Evolutionary conservation across 2,888 invertebrate species (phyloP), one percentile per base, ranked within the genome.

Genomic region (Melinaea menophilus): DNA sequence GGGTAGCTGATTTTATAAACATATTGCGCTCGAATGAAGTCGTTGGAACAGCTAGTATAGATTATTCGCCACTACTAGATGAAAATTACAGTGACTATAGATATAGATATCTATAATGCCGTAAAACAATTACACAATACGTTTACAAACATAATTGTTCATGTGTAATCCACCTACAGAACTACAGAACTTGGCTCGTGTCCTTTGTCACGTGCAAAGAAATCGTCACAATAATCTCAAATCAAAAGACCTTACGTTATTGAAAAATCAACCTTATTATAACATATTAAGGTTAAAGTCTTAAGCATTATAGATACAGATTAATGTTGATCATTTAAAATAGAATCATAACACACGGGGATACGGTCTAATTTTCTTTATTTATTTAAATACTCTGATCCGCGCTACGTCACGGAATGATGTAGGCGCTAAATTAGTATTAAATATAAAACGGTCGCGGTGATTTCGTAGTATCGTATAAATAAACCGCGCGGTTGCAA

Each of bases 371-470:
- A 31, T 51, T 51, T 51, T 7, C 4, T 51, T 51, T 51, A 51
- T 51, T 31, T 51, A 31, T 9, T 22, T 9, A 41, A 9, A 41
- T 41, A 41, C 41, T 11, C 9, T 11, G 31, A 51, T 51, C 7
- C 51, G 22, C 31, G 3, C 51, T 61, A 67, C 68, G 68, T 69
- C 69, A 66, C 59, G 41, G 33, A 55, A 65, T 70, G 71, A 70
- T 70, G 71, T 69, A 61, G 66, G 46, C 59, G 60, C 69, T 71
- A 71, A 66, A 64, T 66, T 58, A 9, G 70, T 54, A 57, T 55
- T 61, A 54, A 67, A 69, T 67, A 31, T 31, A 31, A 51, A 67
- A 63, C 67, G 67, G 63, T 61, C 54, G 37, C 55, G 41, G 13
- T 57, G 60, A 64, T 66, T 63, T 67, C 67, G 63, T 69, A 64